These are phyloP conservation scores for Dolichallabes microphthalmus DNA, from an alignment of 2,113 vertebrate species.

Conservation along the genomic window DNA sequence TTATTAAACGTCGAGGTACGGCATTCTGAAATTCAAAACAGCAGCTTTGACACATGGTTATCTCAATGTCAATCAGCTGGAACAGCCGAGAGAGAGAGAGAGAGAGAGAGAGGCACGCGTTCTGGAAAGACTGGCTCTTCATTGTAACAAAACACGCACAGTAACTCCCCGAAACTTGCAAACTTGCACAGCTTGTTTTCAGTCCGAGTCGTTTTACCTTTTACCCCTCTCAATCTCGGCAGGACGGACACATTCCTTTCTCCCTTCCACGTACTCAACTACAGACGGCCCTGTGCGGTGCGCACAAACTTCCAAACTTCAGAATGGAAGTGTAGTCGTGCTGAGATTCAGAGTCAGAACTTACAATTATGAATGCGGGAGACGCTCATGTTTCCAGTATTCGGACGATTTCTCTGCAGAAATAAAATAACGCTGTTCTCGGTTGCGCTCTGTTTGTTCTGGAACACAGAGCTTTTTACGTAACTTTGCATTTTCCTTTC, in stretches of 20 bases:
- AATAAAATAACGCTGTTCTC: too few relatives aligned
- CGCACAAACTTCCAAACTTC: background rate
- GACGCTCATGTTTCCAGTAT: background rate
- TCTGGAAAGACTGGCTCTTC: slow-evolving; percentile 53
- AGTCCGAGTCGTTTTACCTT: slow-evolving; percentile 21
- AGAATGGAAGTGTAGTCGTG: background rate
- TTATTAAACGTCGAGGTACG: background rate
- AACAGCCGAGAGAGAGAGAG: slow-evolving; percentile 4
- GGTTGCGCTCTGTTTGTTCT: too few relatives aligned
- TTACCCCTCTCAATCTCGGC: slow-evolving; percentile 22
- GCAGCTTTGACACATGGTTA: background rate
- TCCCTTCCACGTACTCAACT: background rate
- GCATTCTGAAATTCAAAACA: background rate
- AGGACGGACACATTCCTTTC: background rate
- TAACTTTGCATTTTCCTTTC: too few relatives aligned
- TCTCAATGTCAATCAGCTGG: slow-evolving; percentile 27
- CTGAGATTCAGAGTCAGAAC: background rate
- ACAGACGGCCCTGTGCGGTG: slow-evolving; percentile 6
- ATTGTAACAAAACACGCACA: slow-evolving; percentile 46
- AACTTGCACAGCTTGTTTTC: slow-evolving; percentile 53
- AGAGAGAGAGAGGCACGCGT: background rate
- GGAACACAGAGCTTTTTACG: too few relatives aligned
- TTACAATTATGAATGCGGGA: background rate
- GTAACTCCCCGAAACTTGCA: slow-evolving; percentile 55
- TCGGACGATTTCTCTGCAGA: background rate